Conservation (phyloP, 2,888 invertebrate species). For the Geophilus truncorum region DNA sequence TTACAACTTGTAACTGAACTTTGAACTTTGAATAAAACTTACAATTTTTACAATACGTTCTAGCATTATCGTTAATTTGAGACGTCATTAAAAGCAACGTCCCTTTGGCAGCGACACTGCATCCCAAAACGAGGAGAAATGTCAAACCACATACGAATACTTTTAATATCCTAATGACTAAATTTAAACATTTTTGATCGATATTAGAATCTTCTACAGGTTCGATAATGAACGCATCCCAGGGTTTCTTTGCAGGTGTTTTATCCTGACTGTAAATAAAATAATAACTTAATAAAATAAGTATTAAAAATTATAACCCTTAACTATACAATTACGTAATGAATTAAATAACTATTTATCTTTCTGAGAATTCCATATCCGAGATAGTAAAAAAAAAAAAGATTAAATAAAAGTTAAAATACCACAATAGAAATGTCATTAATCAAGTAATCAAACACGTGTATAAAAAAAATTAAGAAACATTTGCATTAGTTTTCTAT, state of each 20-base stretch:
- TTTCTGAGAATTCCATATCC: no score
- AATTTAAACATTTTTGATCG: conserved; percentile 64
- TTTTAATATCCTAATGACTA: conserved; percentile 55
- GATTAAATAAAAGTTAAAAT: no score
- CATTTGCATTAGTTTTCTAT: no score
- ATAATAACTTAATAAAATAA: neutral
- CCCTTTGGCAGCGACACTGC: conserved; percentile 82
- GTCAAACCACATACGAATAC: conserved; percentile 76
- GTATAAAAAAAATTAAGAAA: no score
- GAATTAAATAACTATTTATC: no score
- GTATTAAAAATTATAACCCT: no score
- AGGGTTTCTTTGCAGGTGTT: conserved; percentile 56
- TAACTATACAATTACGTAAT: no score
- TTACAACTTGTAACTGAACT: no score
- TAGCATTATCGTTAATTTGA: conserved; percentile 68
- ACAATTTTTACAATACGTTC: conserved; percentile 71
- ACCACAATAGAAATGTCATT: no score
- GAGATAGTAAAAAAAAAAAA: no score
- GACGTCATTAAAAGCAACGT: conserved; percentile 88
- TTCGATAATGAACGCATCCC: conserved; percentile 74
- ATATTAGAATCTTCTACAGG: conserved; percentile 60
- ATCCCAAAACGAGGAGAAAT: conserved; percentile 74
- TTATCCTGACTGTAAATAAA: conserved; percentile 52
- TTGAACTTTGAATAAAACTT: neutral
- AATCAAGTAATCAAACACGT: no score